These are phyloP conservation scores for Anhinga rufa DNA, from an alignment of 2,113 vertebrate genomes.

Conservation along the genomic window DNA sequence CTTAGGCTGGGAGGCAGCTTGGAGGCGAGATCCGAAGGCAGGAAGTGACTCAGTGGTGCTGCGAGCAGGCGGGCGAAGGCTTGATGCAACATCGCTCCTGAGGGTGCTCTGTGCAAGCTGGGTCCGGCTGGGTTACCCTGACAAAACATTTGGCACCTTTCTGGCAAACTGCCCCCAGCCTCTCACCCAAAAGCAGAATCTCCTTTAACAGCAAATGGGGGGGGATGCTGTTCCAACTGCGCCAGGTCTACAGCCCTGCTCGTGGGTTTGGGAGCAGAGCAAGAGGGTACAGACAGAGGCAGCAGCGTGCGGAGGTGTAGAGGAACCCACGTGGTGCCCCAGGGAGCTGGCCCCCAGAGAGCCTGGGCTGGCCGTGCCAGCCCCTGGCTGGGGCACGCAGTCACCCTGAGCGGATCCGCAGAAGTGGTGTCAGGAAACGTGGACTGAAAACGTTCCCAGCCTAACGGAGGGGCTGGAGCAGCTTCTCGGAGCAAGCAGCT, in stretches of 20 bases:
- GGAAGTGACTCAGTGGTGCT: conserved; percentile 16
- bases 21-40: not conserved
- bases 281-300: not conserved
- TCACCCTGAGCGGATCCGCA: not conserved
- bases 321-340: fast-evolving
- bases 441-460: not conserved
- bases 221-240: not conserved
- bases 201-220: not conserved
- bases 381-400: not conserved
- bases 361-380: not conserved
- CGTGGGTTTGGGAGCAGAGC: not conserved
- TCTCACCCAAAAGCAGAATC: not conserved
- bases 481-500: conserved; percentile 3
- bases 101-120: not conserved
- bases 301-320: not conserved
- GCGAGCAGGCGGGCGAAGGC: not conserved
- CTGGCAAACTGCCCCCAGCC: not conserved
- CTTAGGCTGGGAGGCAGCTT: not conserved
- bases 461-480: not conserved
- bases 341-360: not conserved
- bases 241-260: not conserved
- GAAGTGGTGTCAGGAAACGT: not conserved
- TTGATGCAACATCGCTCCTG: not conserved
- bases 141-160: not conserved
- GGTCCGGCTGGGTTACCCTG: not conserved